phyloP scores from a whole-genome alignment of 2,797 vertebrate species.

The Loriculus beryllinus region DNA sequence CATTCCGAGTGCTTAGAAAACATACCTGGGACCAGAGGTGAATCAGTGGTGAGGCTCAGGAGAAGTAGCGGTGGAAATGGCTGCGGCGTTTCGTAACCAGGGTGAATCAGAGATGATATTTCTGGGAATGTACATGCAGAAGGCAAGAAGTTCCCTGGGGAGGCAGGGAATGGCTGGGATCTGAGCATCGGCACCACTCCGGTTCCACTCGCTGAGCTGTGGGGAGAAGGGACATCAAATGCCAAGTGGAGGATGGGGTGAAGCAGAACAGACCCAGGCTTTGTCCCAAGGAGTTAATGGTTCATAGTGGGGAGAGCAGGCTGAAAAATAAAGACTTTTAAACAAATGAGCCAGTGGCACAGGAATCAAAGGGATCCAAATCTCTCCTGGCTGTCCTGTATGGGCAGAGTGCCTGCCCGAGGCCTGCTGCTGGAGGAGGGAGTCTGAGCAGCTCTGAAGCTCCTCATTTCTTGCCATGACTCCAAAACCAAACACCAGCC shows the following conservation, averaged over 20 bases:
- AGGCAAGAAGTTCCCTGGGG: conserved; percentile 1
- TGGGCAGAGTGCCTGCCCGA: neutral
- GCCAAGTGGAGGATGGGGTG: neutral
- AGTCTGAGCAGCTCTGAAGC: neutral
- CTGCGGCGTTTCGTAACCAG: conserved; percentile 1
- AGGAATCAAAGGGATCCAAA: neutral
- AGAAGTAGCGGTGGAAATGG: neutral
- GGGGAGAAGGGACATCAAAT: neutral
- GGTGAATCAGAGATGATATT: conserved; percentile 12
- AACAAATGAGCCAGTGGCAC: neutral
- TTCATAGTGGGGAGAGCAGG: neutral
- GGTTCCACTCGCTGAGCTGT: neutral
- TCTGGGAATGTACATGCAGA: neutral
- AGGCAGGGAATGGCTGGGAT: neutral
- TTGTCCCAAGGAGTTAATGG: neutral
- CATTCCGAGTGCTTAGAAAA: neutral
- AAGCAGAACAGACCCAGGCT: neutral
- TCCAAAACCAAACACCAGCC: neutral
- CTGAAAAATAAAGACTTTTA: neutral
- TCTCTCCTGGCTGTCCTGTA: neutral
- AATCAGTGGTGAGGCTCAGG: neutral
- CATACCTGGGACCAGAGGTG: neutral
- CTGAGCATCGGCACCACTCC: neutral
- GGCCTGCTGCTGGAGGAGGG: neutral
- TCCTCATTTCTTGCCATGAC: neutral